Conservation (phyloP, 2,888 invertebrate genomes). For the Phyllotreta cruciferae region DNA sequence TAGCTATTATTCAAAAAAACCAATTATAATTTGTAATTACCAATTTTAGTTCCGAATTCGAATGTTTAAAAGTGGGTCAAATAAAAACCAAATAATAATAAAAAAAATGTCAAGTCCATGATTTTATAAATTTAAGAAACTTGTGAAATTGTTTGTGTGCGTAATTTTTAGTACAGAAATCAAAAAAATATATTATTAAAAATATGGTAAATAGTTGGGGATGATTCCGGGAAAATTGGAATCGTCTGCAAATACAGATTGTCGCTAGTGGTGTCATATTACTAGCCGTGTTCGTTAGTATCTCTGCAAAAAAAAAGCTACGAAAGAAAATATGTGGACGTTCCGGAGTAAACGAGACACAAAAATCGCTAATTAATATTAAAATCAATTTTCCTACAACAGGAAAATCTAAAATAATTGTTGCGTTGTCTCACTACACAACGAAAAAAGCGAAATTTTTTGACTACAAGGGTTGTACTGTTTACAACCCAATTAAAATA, state of each 20-base stretch:
- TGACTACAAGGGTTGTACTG: too few relatives aligned
- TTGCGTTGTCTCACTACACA: too few relatives aligned
- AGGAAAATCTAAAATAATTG: too few relatives aligned
- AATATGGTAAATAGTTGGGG: slow-evolving; percentile 55
- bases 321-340: slow-evolving; percentile 41
- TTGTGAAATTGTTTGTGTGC: slow-evolving; percentile 59
- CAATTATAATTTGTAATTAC: slow-evolving; percentile 11
- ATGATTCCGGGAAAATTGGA: slow-evolving; percentile 55
- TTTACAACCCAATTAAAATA: too few relatives aligned
- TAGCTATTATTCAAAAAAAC: slow-evolving; percentile 1
- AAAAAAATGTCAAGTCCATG: slow-evolving; percentile 50
- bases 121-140: slow-evolving; percentile 52
- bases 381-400: background rate
- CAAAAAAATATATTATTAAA: slow-evolving; percentile 57
- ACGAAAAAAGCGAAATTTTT: too few relatives aligned
- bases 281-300: slow-evolving; percentile 60
- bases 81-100: slow-evolving; percentile 14
- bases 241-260: slow-evolving; percentile 57
- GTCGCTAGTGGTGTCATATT: slow-evolving; percentile 59
- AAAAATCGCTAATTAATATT: background rate
- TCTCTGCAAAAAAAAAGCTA: slow-evolving; percentile 53
- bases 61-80: slow-evolving; percentile 28
- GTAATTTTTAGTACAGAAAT: slow-evolving; percentile 61
- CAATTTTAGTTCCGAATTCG: slow-evolving; percentile 16
- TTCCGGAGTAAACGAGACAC: slow-evolving; percentile 33